Evolutionary conservation across 2,113 vertebrate species (phyloP).

Genomic region (Symphodus melops): DNA sequence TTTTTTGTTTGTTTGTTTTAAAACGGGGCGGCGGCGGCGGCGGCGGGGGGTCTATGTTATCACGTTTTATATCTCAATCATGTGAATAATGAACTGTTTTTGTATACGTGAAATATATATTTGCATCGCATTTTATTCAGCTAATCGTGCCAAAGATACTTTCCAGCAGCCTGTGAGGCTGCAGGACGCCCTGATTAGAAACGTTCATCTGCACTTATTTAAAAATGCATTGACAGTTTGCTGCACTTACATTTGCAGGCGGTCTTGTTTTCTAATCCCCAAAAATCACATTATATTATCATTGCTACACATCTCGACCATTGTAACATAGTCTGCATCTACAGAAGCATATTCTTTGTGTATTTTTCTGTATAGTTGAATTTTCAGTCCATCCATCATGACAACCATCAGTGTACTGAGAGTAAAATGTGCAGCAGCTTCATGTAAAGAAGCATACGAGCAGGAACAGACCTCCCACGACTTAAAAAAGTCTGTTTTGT

Average conservation of each 20-base stretch:
- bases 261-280: slow-evolving; percentile 15
- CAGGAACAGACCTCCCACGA: background rate
- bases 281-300: slow-evolving; percentile 3
- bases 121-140: slow-evolving; percentile 44
- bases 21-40: too few species aligned
- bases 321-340: too few species aligned
- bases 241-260: slow-evolving; percentile 37
- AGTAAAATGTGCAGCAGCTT: slow-evolving; percentile 44
- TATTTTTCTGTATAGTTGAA: slow-evolving; percentile 27
- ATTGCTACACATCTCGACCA: slow-evolving; percentile 37
- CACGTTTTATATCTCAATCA: slow-evolving; percentile 51
- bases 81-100: slow-evolving; percentile 67
- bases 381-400: slow-evolving; percentile 17
- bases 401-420: slow-evolving; percentile 44
- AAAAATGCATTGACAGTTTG: slow-evolving; percentile 3
- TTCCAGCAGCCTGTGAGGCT: slow-evolving; percentile 16
- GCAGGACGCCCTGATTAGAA: background rate
- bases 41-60: slow-evolving; percentile 35
- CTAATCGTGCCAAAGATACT: slow-evolving; percentile 53
- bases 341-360: slow-evolving; percentile 29
- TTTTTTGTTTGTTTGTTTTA: background rate
- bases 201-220: background rate
- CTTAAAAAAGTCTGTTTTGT: slow-evolving; percentile 28
- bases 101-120: slow-evolving; percentile 44
- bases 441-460: slow-evolving; percentile 14